Conservation (phyloP, 1,140 invertebrate genomes). For the Hermetia illucens region DNA sequence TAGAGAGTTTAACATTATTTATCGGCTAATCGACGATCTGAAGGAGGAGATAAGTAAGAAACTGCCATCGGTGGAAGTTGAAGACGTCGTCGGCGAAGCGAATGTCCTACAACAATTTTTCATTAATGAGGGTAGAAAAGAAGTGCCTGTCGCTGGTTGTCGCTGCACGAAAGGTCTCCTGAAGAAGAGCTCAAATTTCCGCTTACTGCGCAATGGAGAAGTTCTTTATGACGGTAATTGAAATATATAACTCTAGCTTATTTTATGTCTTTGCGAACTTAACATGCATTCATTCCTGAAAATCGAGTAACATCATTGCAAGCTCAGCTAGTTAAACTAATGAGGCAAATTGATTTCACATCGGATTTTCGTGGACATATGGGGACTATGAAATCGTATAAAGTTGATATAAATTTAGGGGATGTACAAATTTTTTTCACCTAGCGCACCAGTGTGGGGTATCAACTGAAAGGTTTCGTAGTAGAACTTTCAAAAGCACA, state of each 20-base stretch:
- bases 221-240: conserved; percentile 58
- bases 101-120: conserved; percentile 72
- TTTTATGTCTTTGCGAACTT: conserved; percentile 4
- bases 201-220: conserved; percentile 54
- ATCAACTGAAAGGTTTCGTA: no score
- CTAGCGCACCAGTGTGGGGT: no score
- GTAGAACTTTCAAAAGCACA: no score
- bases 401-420: no score
- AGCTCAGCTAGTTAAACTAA: no score
- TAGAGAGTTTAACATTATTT: conserved; percentile 72
- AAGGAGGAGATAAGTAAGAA: conserved; percentile 61
- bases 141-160: conserved; percentile 78
- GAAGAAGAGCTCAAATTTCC: conserved; percentile 50
- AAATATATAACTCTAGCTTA: no score
- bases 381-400: no score
- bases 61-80: conserved; percentile 54
- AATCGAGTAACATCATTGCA: no score
- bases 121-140: conserved; percentile 67
- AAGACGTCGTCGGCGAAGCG: conserved; percentile 74
- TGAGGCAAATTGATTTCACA: no score
- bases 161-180: conserved; percentile 66
- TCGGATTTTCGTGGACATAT: no score
- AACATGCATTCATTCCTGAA: conserved; percentile 6
- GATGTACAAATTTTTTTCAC: no score
- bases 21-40: conserved; percentile 78